These are phyloP conservation scores for Diorhabda carinulata DNA, from an alignment of 1,140 invertebrate genomes.

Conservation along the genomic window DNA sequence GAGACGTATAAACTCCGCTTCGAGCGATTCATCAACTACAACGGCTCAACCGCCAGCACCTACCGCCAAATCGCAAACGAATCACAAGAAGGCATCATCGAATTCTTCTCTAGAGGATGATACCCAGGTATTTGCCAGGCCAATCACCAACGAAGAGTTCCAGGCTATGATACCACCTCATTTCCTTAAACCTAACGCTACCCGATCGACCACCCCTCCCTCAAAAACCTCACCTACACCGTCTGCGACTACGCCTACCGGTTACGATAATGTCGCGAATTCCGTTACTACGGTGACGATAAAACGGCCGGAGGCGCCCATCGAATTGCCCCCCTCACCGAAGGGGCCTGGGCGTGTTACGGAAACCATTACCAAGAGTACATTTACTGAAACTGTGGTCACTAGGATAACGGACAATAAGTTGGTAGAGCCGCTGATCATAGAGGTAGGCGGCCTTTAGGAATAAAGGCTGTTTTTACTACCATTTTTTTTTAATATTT, in stretches of 20 bases:
- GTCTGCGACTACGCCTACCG: slow-evolving; percentile 50
- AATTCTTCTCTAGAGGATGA: slow-evolving; percentile 44
- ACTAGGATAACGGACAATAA: slow-evolving; percentile 89
- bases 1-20: slow-evolving; percentile 33
- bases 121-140: slow-evolving; percentile 62
- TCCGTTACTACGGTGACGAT: slow-evolving; percentile 67
- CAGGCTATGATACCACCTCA: slow-evolving; percentile 89
- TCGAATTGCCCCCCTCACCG: slow-evolving; percentile 76
- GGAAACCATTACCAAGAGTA: slow-evolving; percentile 90
- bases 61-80: slow-evolving; percentile 34
- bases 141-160: slow-evolving; percentile 87
- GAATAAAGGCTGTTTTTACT: not conserved
- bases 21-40: slow-evolving; percentile 26
- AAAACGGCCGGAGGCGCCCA: slow-evolving; percentile 60
- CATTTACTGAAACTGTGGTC: slow-evolving; percentile 89
- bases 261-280: slow-evolving; percentile 46
- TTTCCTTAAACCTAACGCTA: slow-evolving; percentile 58
- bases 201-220: slow-evolving; percentile 34
- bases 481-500: not conserved
- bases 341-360: slow-evolving; percentile 79
- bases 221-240: slow-evolving; percentile 42
- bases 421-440: slow-evolving; percentile 73
- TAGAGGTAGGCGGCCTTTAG: slow-evolving; percentile 65
- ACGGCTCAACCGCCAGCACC: slow-evolving; percentile 13
- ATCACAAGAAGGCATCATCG: slow-evolving; percentile 41